phyloP scores from a whole-genome alignment of 23 tunicate species.

The Ciona savignyi region DNA sequence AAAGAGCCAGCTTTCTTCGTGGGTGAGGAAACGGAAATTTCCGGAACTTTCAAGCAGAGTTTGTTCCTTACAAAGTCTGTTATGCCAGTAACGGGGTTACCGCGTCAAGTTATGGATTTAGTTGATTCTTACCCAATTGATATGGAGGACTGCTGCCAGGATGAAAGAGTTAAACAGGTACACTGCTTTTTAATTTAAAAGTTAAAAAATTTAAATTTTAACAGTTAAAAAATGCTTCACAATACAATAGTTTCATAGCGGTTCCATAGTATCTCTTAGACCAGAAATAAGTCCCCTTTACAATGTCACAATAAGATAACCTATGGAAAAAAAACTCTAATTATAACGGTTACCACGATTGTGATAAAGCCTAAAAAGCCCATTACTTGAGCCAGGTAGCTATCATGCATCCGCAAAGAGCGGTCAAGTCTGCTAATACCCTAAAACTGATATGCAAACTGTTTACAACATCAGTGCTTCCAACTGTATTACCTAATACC shows the following conservation, averaged over 20 bases:
- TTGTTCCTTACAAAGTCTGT: conserved; percentile 66
- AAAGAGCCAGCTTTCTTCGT: conserved; percentile 18
- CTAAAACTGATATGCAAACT: too few relatives aligned
- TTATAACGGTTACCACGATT: too few relatives aligned
- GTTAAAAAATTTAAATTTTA: too few relatives aligned
- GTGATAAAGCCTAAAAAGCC: too few relatives aligned
- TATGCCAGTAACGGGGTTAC: conserved; percentile 37
- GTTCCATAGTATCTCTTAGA: neutral
- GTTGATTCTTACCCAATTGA: conserved; percentile 3
- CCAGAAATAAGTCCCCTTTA: too few relatives aligned
- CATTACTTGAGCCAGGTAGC: too few relatives aligned
- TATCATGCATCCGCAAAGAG: too few relatives aligned
- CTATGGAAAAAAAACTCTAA: too few relatives aligned
- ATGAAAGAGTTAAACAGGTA: conserved; percentile 52
- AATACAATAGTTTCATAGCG: neutral
- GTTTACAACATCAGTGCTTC: too few relatives aligned
- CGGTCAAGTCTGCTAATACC: too few relatives aligned
- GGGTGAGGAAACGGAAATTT: conserved; percentile 1
- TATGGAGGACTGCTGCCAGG: conserved; percentile 15
- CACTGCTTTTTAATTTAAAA: neutral
- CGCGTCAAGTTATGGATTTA: conserved; percentile 15
- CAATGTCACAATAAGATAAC: too few relatives aligned
- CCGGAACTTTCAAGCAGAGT: conserved; percentile 54
- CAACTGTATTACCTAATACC: too few relatives aligned
- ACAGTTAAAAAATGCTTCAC: neutral